Conservation (phyloP, 2,888 invertebrate genomes). For the Spisula subtruncata region DNA sequence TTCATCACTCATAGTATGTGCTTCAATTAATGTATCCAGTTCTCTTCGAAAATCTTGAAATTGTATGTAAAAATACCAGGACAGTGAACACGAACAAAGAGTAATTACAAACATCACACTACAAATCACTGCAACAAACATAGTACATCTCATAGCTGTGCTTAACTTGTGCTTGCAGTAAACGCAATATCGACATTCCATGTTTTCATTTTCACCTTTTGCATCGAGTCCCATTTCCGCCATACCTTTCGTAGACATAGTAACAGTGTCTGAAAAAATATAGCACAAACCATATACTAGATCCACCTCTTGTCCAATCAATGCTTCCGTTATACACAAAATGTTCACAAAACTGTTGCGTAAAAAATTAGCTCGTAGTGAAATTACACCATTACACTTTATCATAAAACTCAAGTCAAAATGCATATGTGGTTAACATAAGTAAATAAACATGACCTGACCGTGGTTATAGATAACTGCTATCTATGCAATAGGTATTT, state of each 20-base stretch:
- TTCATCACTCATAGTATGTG: background rate
- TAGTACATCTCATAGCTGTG: background rate
- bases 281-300: background rate
- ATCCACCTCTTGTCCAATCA: background rate
- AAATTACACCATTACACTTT: background rate
- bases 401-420: background rate
- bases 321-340: background rate
- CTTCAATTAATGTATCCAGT: background rate
- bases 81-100: constrained; percentile 24
- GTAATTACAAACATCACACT: constrained; percentile 36
- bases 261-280: background rate
- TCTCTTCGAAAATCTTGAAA: constrained; percentile 34
- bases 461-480: background rate
- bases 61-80: constrained; percentile 41
- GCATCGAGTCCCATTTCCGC: background rate
- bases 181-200: background rate
- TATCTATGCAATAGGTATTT: background rate
- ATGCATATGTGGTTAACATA: too few relatives aligned
- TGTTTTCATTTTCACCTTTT: background rate
- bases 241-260: background rate
- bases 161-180: background rate
- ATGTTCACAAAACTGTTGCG: background rate
- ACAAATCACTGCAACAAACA: background rate
- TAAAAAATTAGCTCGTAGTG: background rate
- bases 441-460: too few relatives aligned